Evolutionary conservation across 2,113 vertebrate genomes (phyloP).

Genomic region (Papio anubis): DNA sequence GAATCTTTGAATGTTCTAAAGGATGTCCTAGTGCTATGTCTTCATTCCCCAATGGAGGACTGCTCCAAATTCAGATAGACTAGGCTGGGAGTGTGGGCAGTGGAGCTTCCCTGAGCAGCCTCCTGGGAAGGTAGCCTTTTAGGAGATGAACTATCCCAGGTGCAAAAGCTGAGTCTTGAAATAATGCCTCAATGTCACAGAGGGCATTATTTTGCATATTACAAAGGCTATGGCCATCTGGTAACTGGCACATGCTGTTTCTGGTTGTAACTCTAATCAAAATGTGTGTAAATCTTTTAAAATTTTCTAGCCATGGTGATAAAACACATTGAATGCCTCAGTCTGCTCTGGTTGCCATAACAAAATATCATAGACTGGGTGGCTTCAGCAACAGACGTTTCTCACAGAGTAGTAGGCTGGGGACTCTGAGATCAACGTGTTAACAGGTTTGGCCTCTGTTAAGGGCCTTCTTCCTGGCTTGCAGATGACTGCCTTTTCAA

Average conservation of each 20-base stretch:
- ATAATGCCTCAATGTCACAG: no score
- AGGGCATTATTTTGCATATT: not conserved
- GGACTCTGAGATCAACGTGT: not conserved
- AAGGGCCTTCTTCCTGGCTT: no score
- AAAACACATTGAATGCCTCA: not conserved
- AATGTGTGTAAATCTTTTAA: not conserved
- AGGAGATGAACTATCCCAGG: not conserved
- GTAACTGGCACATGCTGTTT: not conserved
- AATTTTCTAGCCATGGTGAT: not conserved
- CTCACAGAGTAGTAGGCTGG: not conserved
- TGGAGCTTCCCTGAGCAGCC: not conserved
- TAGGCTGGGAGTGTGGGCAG: not conserved
- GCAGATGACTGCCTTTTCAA: no score
- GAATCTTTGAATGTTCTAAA: not conserved
- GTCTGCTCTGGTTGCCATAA: not conserved
- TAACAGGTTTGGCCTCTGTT: accelerated
- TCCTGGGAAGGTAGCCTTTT: not conserved
- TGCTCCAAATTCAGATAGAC: not conserved
- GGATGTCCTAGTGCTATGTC: accelerated
- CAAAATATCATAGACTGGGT: not conserved
- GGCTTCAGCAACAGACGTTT: not conserved
- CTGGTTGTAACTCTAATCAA: not conserved
- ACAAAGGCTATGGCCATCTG: not conserved
- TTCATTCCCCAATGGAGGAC: not conserved
- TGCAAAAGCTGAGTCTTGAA: not conserved